A percentile compares a stretch with the other conserved stretches of the same genome.
Conservation (phyloP, 2,888 invertebrate genomes). For the Papilio elwesi region DNA sequence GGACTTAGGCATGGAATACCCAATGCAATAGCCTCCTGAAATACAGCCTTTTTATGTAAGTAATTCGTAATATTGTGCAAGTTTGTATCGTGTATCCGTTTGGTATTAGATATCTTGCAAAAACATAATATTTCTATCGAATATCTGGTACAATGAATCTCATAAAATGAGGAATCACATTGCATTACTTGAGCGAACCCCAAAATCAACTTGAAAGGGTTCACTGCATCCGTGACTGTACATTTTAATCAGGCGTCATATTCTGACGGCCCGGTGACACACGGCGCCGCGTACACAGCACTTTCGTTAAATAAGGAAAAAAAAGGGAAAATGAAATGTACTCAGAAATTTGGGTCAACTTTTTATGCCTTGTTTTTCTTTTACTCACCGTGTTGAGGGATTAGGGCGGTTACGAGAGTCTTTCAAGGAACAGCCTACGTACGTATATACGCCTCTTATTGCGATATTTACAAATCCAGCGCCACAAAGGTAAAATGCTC, state of each 20-base stretch:
- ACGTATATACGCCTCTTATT: conserved; percentile 12
- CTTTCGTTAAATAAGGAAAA: conserved; percentile 34
- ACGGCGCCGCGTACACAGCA: conserved; percentile 21
- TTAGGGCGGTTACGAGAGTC: conserved; percentile 26
- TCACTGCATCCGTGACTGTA: conserved; percentile 21
- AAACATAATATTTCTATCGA: neutral
- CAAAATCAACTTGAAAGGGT: conserved; percentile 5
- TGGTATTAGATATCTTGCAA: too few species aligned
- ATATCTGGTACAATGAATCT: neutral
- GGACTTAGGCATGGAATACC: too few species aligned
- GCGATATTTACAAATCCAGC: conserved; percentile 16
- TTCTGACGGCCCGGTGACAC: conserved; percentile 24
- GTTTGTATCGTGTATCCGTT: too few species aligned
- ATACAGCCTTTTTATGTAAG: too few species aligned
- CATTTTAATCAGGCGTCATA: conserved; percentile 33
- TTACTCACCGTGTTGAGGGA: conserved; percentile 28
- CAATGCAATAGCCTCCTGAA: too few species aligned
- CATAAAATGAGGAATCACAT: neutral
- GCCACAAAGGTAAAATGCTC: conserved; percentile 17
- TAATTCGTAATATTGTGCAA: too few species aligned
- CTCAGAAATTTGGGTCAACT: conserved; percentile 38
- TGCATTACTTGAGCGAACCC: neutral
- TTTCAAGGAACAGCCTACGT: conserved; percentile 13
- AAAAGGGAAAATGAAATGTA: conserved; percentile 30
- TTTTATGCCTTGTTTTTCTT: conserved; percentile 36